Percentiles rank a stretch among this genome's conserved stretches.
phyloP scores from a whole-genome alignment of 2,113 vertebrate species.

The Neotragus moschatus region DNA sequence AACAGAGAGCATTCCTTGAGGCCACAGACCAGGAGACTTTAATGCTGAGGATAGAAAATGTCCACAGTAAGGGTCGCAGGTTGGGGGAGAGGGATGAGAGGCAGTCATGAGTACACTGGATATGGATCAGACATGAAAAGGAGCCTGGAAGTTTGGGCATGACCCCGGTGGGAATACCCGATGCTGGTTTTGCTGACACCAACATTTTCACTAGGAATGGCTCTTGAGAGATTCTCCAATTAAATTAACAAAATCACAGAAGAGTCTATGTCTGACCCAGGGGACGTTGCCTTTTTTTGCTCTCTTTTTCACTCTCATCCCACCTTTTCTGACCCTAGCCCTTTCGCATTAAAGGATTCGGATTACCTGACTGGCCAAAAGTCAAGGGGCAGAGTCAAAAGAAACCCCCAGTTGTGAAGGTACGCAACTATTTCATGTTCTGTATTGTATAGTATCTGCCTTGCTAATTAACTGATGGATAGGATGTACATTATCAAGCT shows the following conservation, averaged over 20 bases:
- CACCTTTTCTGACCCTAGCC: background rate
- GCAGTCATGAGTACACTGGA: fast-evolving
- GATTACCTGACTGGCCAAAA: background rate
- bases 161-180: background rate
- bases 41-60: background rate
- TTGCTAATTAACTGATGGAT: constrained; percentile 6
- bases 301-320: background rate
- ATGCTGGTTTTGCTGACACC: background rate
- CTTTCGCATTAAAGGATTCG: background rate
- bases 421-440: background rate
- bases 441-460: background rate
- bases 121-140: background rate
- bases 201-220: background rate
- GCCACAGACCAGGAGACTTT: background rate
- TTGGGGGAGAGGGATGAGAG: background rate
- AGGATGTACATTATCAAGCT: background rate
- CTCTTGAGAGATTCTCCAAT: background rate
- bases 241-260: background rate
- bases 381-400: background rate
- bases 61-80: background rate
- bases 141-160: background rate
- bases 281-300: background rate
- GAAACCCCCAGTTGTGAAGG: background rate
- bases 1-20: background rate
- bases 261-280: background rate